Evolutionary conservation across 2,113 vertebrate genomes (phyloP), one percentile per base, ranked within the genome.

Genomic region (Tiliqua scincoides): DNA sequence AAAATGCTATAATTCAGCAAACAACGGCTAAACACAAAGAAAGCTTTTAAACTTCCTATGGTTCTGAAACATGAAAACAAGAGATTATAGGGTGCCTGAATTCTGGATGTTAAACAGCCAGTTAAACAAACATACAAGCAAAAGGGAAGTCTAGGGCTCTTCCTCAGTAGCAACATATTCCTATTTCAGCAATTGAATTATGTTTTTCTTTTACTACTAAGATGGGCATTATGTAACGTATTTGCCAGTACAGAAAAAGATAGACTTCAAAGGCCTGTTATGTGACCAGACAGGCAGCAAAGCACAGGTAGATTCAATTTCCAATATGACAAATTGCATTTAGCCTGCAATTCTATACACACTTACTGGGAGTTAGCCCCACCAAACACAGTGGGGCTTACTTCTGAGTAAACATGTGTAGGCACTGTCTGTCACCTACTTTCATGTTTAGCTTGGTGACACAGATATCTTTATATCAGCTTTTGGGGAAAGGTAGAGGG

Each of bases 71-170:
- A 32, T 1, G 52, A 25, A 62, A 76, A 72, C 59, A 78, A 86
- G 83, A 30, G 91, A 88, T 90, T 90, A 89, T 89, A 79, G 85
- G 90, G 85, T 84, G 85, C 1, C 92, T 83, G 87, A 77, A 62
- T 86, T 1, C 82, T 1, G 73, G 65, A 57, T 80, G 77, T 84
- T 80, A 59, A 84, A 63, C 76, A 67, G 82, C 27, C 82, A 67
- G 54, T 90, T 90, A 88, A 87, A 23, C 57, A 79, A 72, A 8
- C 63, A 86, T 57, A 79, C 83, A 35, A 1, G 83, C n/a, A 74
- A 30, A 79, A 82, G 86, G 88, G 32, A 83, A 77, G 17, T 68
- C 78, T 77, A 81, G 25, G 72, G 82, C 75, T 75, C 89, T 78
- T 77, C 92, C 86, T 35, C 43, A 78, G 74, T 65, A n/a, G 48